Evolutionary conservation across 2,888 invertebrate species (phyloP).

Genomic region (Ischnus inquisitorius): DNA sequence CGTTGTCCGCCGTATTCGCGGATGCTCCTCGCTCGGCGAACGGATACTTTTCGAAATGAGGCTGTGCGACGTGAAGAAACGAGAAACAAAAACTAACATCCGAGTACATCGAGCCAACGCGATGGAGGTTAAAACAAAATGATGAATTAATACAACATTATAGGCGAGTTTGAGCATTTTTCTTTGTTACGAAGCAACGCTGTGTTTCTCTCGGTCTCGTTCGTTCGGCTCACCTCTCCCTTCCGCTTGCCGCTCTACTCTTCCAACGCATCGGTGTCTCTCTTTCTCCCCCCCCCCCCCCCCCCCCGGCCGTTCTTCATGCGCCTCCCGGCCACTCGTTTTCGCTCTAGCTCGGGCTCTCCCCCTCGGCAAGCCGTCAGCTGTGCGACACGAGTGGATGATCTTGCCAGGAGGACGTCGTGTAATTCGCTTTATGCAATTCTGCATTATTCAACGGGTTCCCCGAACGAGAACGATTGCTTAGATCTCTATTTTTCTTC

Average conservation of each 20-base stretch:
- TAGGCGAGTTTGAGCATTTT: constrained; percentile 45
- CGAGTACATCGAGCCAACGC: constrained; percentile 38
- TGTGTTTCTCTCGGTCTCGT: constrained; percentile 22
- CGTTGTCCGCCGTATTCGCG: background rate
- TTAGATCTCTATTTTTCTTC: constrained; percentile 47
- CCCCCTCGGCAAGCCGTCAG: constrained; percentile 59
- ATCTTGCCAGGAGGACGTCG: constrained; percentile 71
- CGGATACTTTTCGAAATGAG: constrained; percentile 15
- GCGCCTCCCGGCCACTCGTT: constrained; percentile 35
- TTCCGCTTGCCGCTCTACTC: constrained; percentile 50
- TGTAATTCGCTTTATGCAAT: constrained; percentile 69
- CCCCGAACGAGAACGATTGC: constrained; percentile 62
- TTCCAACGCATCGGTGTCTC: constrained; percentile 50
- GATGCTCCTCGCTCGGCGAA: constrained; percentile 26
- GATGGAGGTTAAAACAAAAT: constrained; percentile 27
- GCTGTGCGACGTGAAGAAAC: constrained; percentile 6
- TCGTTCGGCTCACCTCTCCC: constrained; percentile 45
- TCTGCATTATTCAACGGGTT: constrained; percentile 68
- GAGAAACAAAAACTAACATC: constrained; percentile 13
- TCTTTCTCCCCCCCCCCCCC: constrained; percentile 31
- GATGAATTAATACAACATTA: constrained; percentile 52
- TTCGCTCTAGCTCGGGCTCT: constrained; percentile 51
- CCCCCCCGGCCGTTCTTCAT: background rate
- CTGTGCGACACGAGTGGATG: constrained; percentile 72
- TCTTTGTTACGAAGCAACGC: constrained; percentile 57